Conservation (phyloP, 2,797 vertebrate species). For the Rhabdophis nuchalis region DNA sequence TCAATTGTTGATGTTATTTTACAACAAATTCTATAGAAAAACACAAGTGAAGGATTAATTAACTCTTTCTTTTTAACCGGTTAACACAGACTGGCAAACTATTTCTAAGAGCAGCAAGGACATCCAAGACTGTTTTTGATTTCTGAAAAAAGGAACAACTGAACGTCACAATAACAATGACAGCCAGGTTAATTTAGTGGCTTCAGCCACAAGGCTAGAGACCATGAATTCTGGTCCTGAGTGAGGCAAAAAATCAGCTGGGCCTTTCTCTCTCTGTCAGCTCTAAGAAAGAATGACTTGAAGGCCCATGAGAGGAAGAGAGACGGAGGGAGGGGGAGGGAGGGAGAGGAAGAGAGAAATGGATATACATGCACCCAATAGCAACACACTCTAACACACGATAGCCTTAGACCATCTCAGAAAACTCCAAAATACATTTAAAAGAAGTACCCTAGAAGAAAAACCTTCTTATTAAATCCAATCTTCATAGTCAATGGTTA, state of each 20-base stretch:
- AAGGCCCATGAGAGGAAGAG: neutral
- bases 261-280: neutral
- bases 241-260: neutral
- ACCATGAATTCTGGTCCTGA: neutral
- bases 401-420: neutral
- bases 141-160: neutral
- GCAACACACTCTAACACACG: neutral
- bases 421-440: neutral
- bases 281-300: neutral
- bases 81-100: neutral
- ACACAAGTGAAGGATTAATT: neutral
- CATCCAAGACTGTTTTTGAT: neutral
- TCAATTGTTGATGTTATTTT: neutral
- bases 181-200: neutral
- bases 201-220: neutral
- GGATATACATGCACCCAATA: neutral
- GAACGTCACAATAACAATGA: neutral
- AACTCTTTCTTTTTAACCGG: neutral
- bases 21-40: neutral
- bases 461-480: neutral
- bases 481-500: neutral
- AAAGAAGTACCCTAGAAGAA: neutral
- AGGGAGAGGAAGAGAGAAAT: no score
- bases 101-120: neutral
- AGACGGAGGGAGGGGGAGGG: fast-evolving